phyloP scores from a whole-genome alignment of 2,797 vertebrate species.

The Diglossa cyanea region DNA sequence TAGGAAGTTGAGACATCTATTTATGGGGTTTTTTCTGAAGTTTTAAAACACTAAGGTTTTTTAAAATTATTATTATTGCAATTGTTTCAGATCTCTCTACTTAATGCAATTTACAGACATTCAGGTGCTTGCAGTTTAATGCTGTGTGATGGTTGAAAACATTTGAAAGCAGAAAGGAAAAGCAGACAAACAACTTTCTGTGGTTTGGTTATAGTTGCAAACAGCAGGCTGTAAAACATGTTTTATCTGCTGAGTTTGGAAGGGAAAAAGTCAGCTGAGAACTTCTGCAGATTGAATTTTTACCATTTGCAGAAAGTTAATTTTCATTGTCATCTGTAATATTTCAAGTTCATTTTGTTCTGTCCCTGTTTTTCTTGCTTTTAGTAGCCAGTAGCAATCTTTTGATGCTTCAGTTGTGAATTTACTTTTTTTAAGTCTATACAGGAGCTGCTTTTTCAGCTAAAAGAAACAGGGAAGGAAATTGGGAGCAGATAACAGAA shows the following conservation, averaged over 20 bases:
- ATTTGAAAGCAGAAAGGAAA: not conserved
- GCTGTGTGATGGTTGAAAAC: not conserved
- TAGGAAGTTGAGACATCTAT: not conserved
- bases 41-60: not conserved
- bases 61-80: not conserved
- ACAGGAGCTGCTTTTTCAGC: constrained; percentile 62
- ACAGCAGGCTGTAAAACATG: not conserved
- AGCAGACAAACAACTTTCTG: not conserved
- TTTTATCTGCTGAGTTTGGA: not conserved
- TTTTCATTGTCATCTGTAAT: constrained; percentile 59
- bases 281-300: constrained; percentile 38
- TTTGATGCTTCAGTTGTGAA: constrained; percentile 60
- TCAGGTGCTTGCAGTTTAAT: not conserved
- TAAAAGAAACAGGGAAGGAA: constrained; percentile 67
- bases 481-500: constrained; percentile 67
- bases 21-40: not conserved
- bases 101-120: not conserved
- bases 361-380: constrained; percentile 39
- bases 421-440: constrained; percentile 47
- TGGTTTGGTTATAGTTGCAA: not conserved
- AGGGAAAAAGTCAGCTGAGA: constrained; percentile 12
- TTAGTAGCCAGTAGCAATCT: constrained; percentile 65
- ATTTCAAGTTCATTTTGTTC: constrained; percentile 58
- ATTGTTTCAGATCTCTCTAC: not conserved
- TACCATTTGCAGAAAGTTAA: constrained; percentile 40